Evolutionary conservation across 2,113 vertebrate species (phyloP).

Genomic region (Gnathonemus longibarbis): DNA sequence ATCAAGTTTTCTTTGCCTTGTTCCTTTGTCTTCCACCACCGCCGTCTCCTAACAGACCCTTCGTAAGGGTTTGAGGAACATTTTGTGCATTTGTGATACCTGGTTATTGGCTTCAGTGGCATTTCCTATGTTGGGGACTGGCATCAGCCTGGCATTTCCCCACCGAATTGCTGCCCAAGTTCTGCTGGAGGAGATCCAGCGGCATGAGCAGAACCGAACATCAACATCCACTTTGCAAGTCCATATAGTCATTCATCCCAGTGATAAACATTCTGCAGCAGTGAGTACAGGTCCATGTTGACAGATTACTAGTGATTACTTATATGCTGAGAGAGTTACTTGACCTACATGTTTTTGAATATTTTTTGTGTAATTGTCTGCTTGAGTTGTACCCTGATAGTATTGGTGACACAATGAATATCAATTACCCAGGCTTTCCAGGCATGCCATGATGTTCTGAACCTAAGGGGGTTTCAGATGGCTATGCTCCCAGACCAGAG

Average conservation of each 20-base stretch:
- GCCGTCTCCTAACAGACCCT: constrained; percentile 34
- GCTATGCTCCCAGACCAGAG: constrained; percentile 30
- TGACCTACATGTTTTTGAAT: not conserved
- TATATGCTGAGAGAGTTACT: not conserved
- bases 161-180: constrained; percentile 27
- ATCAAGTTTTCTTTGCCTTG: not conserved
- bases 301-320: not conserved
- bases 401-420: not conserved
- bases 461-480: constrained; percentile 40
- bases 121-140: constrained; percentile 46
- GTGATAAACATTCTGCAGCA: constrained; percentile 38
- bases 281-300: constrained; percentile 25
- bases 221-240: constrained; percentile 26
- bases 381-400: not conserved
- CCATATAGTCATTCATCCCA: constrained; percentile 41
- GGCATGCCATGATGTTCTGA: constrained; percentile 30
- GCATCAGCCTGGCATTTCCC: constrained; percentile 39
- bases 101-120: constrained; percentile 38
- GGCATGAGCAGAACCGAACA: constrained; percentile 25
- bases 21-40: not conserved
- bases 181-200: constrained; percentile 39
- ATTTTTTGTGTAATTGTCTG: not conserved
- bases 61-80: constrained; percentile 23
- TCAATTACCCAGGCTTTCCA: constrained; percentile 36
- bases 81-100: constrained; percentile 33